A percentile compares a stretch with the other conserved stretches of the same genome.
Conservation (phyloP, 2,797 vertebrate species). For the Liparis tanakae region DNA sequence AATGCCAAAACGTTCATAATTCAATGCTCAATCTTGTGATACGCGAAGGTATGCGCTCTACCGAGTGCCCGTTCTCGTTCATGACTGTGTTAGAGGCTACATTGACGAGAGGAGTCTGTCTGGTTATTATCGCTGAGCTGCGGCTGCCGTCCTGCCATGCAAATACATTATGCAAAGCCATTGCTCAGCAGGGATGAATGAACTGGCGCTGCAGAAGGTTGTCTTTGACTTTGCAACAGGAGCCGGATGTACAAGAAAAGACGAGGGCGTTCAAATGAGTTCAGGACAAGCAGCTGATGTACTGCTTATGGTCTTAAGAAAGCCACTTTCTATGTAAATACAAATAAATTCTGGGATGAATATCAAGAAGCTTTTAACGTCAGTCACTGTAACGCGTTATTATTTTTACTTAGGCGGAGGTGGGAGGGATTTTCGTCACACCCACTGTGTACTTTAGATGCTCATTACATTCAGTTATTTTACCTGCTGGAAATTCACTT, state of each 20-base stretch:
- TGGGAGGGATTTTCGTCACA: not conserved
- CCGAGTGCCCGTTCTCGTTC: no score
- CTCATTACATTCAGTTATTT: not conserved
- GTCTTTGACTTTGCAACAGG: not conserved
- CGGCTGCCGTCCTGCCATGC: conserved; percentile 57
- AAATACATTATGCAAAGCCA: conserved; percentile 80
- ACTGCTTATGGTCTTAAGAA: not conserved
- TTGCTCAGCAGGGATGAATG: conserved; percentile 27
- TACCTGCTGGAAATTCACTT: no score
- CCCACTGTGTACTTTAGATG: not conserved
- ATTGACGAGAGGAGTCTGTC: conserved; percentile 5
- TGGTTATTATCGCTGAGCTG: conserved; percentile 1
- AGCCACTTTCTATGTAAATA: not conserved
- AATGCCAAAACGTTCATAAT: no score
- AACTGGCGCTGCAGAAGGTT: not conserved
- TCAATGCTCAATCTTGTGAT: no score
- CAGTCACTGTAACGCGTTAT: not conserved
- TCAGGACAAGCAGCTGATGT: not conserved
- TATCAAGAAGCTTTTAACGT: not conserved
- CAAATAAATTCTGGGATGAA: not conserved
- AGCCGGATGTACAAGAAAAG: not conserved
- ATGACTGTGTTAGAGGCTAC: conserved; percentile 7
- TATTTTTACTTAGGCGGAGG: not conserved
- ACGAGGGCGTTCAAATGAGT: not conserved
- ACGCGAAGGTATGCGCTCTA: no score